Evolutionary conservation across 2,888 invertebrate genomes (phyloP).

Genomic region (Entomobrya multifasciata): DNA sequence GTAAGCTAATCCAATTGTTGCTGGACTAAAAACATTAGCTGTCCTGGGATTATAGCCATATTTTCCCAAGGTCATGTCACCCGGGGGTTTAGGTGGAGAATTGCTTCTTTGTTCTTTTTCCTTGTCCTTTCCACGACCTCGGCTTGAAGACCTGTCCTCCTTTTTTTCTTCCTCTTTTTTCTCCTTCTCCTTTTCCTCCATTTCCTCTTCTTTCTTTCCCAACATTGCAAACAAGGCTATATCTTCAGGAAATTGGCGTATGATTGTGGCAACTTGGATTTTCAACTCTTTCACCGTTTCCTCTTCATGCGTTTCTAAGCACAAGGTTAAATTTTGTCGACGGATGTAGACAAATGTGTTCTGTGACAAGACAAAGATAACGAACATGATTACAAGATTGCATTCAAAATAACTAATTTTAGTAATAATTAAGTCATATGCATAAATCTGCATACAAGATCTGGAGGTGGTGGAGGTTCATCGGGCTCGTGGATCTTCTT

Average conservation of each 20-base stretch:
- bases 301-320: conserved; percentile 58
- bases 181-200: conserved; percentile 64
- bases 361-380: conserved; percentile 7
- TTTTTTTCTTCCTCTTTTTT: conserved; percentile 52
- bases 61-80: conserved; percentile 41
- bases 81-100: conserved; percentile 52
- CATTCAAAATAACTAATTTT: neutral
- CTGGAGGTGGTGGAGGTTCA: conserved; percentile 64
- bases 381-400: neutral
- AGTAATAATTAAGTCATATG: neutral
- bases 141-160: conserved; percentile 26
- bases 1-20: conserved; percentile 52
- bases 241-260: conserved; percentile 64
- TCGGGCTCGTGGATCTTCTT: conserved; percentile 39
- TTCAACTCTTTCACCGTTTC: conserved; percentile 63
- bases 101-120: conserved; percentile 26
- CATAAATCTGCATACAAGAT: conserved; percentile 63
- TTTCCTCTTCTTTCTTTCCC: conserved; percentile 59
- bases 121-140: conserved; percentile 9
- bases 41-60: conserved; percentile 56
- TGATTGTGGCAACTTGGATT: conserved; percentile 61
- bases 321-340: conserved; percentile 56
- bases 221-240: conserved; percentile 52
- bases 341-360: conserved; percentile 64
- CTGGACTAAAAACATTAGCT: conserved; percentile 56